phyloP scores from a whole-genome alignment of 2,113 vertebrate species.

The Gila orcuttii region DNA sequence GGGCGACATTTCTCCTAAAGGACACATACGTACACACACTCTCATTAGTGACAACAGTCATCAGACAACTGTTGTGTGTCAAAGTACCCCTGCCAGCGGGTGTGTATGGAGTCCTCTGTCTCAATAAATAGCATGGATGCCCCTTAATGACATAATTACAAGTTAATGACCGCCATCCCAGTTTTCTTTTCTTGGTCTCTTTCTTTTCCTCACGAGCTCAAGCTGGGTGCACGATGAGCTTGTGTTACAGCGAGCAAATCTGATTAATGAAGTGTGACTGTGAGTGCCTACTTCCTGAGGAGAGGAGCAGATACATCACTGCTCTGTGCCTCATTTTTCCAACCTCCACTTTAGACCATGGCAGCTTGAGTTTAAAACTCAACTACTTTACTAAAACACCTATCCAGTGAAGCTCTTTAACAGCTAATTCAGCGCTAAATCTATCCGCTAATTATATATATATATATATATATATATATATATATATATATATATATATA shows the following conservation, averaged over 20 bases:
- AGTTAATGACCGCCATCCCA: slow-evolving; percentile 72
- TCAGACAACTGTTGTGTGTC: slow-evolving; percentile 47
- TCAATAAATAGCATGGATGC: slow-evolving; percentile 56
- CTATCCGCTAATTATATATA: not conserved
- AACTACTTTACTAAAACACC: slow-evolving; percentile 19
- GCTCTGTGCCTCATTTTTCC: slow-evolving; percentile 30
- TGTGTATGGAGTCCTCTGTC: slow-evolving; percentile 49
- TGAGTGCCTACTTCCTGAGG: slow-evolving; percentile 34
- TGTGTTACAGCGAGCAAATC: slow-evolving; percentile 40
- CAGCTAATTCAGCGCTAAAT: not conserved
- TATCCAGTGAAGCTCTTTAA: not conserved
- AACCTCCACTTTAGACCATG: slow-evolving; percentile 34
- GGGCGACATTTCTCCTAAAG: slow-evolving; percentile 76
- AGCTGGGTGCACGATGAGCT: slow-evolving; percentile 64
- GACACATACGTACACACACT: slow-evolving; percentile 8
- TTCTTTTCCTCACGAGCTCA: slow-evolving; percentile 50
- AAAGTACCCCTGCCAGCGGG: slow-evolving; percentile 25
- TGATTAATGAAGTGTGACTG: slow-evolving; percentile 52
- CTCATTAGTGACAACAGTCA: slow-evolving; percentile 56
- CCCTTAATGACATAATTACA: slow-evolving; percentile 75
- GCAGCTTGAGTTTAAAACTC: slow-evolving; percentile 29
- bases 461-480: too few relatives aligned
- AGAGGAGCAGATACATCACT: slow-evolving; percentile 41
- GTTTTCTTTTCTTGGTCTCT: slow-evolving; percentile 63
- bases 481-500: too few relatives aligned